Conservation (phyloP, 2,797 vertebrate species). For the Gymnothorax reevesii region DNA sequence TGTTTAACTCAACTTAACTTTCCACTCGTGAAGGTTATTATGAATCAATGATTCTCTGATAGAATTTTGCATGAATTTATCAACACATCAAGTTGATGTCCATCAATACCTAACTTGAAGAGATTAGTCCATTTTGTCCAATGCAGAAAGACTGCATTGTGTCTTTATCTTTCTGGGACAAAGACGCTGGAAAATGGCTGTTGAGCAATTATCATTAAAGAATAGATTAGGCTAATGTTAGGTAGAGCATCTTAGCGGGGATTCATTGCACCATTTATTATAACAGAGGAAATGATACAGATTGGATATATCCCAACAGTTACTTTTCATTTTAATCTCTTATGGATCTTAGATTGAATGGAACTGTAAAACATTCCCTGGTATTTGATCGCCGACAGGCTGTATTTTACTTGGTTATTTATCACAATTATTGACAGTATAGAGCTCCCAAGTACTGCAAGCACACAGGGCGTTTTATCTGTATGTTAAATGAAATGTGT, state of each 20-base stretch:
- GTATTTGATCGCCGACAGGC: not conserved
- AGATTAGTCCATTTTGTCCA: slow-evolving; percentile 10
- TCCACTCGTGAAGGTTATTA: no score
- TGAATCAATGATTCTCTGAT: no score
- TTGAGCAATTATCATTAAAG: slow-evolving; percentile 91
- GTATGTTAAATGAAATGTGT: no score
- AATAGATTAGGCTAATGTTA: slow-evolving; percentile 83
- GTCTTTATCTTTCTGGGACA: slow-evolving; percentile 83
- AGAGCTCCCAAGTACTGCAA: not conserved
- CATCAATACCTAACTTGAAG: no score
- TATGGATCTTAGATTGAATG: not conserved
- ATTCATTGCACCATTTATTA: slow-evolving; percentile 63
- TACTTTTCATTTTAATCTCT: not conserved
- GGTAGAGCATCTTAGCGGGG: slow-evolving; percentile 70
- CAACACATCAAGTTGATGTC: no score
- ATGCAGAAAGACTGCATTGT: slow-evolving; percentile 76
- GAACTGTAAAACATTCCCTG: not conserved
- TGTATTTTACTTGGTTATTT: not conserved
- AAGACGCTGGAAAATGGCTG: slow-evolving; percentile 89
- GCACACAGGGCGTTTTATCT: no score
- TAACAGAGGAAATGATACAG: not conserved
- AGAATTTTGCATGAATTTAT: no score
- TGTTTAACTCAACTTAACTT: no score
- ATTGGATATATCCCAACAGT: not conserved
- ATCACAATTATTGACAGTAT: not conserved